phyloP scores from a whole-genome alignment of 30 jellyfish, hydroid and myxozoan species.

The Pelagia noctiluca region DNA sequence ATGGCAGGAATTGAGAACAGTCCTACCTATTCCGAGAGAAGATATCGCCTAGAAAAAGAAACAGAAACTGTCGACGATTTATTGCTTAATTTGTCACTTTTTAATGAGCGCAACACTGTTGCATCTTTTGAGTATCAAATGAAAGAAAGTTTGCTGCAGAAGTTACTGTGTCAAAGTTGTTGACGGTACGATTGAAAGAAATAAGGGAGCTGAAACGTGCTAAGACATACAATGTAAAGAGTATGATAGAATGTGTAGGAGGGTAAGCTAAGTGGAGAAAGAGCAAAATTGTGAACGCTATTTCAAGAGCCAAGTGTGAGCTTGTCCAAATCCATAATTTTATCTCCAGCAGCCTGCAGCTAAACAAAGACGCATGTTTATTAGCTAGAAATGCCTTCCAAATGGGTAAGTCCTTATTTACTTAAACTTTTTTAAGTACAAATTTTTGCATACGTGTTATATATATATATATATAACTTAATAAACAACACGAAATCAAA shows the following conservation, averaged over 20 bases:
- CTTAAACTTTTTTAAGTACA: not conserved
- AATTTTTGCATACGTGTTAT: no score
- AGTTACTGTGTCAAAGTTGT: constrained; percentile 3
- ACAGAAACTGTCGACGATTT: not conserved
- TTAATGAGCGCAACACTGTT: not conserved
- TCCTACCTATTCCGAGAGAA: not conserved
- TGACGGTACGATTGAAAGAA: not conserved
- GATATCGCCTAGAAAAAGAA: not conserved
- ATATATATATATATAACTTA: no score
- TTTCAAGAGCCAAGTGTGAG: not conserved
- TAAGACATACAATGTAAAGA: not conserved
- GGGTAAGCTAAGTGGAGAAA: not conserved
- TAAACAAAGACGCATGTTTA: not conserved
- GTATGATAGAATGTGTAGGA: not conserved
- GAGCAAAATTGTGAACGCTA: constrained; percentile 2
- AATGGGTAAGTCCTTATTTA: not conserved
- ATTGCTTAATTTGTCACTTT: not conserved
- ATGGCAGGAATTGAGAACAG: constrained; percentile 6
- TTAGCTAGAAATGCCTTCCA: not conserved
- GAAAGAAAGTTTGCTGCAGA: not conserved
- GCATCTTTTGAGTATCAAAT: not conserved
- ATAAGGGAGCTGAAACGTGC: constrained; percentile 1
- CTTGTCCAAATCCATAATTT: not conserved
- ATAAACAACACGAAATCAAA: no score
- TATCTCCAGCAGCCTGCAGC: constrained; percentile 3